Percentiles rank a stretch among this genome's conserved stretches.
These are phyloP conservation scores for Cotesia chilonis DNA, from an alignment of 1,140 invertebrate species.

Conservation along the genomic window DNA sequence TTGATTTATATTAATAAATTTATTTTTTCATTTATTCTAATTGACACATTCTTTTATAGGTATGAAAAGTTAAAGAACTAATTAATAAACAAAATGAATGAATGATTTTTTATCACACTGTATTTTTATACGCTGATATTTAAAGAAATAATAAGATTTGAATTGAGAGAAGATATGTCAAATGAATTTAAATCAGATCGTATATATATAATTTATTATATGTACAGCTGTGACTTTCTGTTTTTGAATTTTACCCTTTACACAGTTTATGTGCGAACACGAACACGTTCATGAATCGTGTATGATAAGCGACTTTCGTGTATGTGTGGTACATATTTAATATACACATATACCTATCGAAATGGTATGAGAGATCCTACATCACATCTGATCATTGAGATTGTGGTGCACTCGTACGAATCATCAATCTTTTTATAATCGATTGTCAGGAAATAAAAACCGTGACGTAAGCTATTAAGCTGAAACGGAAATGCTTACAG, in stretches of 20 bases:
- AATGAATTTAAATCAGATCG: no score
- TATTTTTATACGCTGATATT: background rate
- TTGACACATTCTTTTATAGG: no score
- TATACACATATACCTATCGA: background rate
- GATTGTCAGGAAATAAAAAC: constrained; percentile 24
- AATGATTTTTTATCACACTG: background rate
- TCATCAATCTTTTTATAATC: constrained; percentile 31
- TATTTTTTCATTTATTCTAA: background rate
- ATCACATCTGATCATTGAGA: constrained; percentile 15
- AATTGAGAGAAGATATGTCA: no score
- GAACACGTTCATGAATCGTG: constrained; percentile 34
- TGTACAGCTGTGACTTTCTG: background rate
- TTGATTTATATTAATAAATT: background rate
- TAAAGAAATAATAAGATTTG: background rate
- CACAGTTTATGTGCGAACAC: constrained; percentile 19
- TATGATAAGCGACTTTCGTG: constrained; percentile 17
- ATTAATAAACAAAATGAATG: no score
- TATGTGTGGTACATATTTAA: no score
- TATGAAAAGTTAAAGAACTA: no score
- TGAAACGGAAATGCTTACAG: constrained; percentile 10
- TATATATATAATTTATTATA: constrained; percentile 1
- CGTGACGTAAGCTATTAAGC: constrained; percentile 11
- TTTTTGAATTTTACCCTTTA: background rate
- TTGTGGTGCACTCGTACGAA: constrained; percentile 18
- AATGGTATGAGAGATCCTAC: constrained; percentile 2